Evolutionary conservation across 2,797 vertebrate species (phyloP), one percentile per base, ranked within the genome.

Genomic region (Pteropus rufus): DNA sequence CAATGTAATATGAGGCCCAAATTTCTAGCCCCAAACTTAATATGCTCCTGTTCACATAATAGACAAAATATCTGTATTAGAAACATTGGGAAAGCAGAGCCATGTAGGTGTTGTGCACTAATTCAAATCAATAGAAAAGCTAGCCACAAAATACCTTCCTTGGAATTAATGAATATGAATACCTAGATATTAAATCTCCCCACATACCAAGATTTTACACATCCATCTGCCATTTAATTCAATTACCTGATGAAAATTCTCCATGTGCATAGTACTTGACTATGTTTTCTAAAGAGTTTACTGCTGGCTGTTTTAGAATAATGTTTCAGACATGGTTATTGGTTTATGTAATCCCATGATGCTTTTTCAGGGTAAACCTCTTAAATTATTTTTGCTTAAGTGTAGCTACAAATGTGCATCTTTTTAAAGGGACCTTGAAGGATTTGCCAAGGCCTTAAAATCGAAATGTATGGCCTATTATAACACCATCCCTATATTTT

Each of bases 331-430:
- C 5, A 80, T 76, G 3, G 4, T 72, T 82, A 60, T 80, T 94
- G 56, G 70, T 64, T 80, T 69, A n/a, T 36, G 34, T 60, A 92
- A 75, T 79, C 60, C 41, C 26, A 29, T 11, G 18, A 19, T 81
- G 10, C 14, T 72, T 94, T 94, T 81, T 67, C 46, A 81, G 15
- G 6, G 10, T 65, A 21, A 70, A 82, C 3, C 11, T 76, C 46
- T 49, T 60, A 95, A 91, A 93, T 89, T 88, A 56, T 39, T 85
- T 94, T 76, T 90, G 16, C 21, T 92, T 94, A 83, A 91, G 5
- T 58, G 19, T 52, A 39, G 41, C 54, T 72, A 64, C 64, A 94
- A 92, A 73, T 94, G 15, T 60, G 10, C 19, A 77, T 62, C 56
- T 76, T 54, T 77, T 89, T 26, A 80, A 86, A 76, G 24, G n/a